phyloP scores from a whole-genome alignment of 2,888 invertebrate genomes.

The Tortrix viridana region DNA sequence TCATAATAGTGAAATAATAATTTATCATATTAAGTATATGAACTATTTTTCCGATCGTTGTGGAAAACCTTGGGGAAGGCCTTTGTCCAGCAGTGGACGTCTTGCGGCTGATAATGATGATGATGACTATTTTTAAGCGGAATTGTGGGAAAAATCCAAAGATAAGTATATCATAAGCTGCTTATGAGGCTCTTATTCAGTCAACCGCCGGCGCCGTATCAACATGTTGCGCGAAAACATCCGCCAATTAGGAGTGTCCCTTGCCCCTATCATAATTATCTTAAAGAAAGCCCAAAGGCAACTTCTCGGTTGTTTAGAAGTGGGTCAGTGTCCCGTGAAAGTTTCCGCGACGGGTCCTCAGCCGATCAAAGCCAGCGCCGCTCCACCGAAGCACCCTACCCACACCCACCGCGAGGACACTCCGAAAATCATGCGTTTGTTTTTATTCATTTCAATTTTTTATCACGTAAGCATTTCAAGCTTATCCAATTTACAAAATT shows the following conservation, averaged over 20 bases:
- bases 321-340: slow-evolving; percentile 79
- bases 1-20: too few species aligned
- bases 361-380: slow-evolving; percentile 71
- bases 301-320: slow-evolving; percentile 69
- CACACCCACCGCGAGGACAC: slow-evolving; percentile 55
- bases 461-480: too few species aligned
- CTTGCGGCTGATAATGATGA: too few species aligned
- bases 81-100: too few species aligned
- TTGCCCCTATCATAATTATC: slow-evolving; percentile 40
- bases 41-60: too few species aligned
- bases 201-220: slow-evolving; percentile 1
- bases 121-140: too few species aligned
- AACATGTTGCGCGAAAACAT: slow-evolving; percentile 4
- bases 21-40: too few species aligned
- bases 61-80: too few species aligned
- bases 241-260: slow-evolving; percentile 14
- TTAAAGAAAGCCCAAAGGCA: slow-evolving; percentile 59
- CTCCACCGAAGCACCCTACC: slow-evolving; percentile 62
- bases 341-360: slow-evolving; percentile 72
- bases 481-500: too few species aligned
- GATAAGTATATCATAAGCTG: neutral
- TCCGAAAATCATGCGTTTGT: slow-evolving; percentile 63
- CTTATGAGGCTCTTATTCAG: neutral
- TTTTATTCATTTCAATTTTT: slow-evolving; percentile 47
- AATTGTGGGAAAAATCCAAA: neutral